These are phyloP conservation scores for Ichneumon xanthorius DNA, from an alignment of 2,888 invertebrate species.

Conservation along the genomic window DNA sequence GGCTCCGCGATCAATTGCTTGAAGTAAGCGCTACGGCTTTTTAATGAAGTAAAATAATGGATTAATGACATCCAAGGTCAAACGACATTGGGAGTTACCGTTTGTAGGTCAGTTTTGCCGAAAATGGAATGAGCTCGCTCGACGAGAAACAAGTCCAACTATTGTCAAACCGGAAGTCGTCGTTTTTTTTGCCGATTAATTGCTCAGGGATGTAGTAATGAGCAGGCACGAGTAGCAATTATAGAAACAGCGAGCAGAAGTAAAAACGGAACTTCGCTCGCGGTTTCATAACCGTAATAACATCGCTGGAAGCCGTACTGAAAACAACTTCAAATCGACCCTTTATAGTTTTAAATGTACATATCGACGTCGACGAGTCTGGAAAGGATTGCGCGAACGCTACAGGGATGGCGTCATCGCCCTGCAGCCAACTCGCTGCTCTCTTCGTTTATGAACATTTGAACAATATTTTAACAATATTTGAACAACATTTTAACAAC, in stretches of 20 bases:
- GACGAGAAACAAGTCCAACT: not conserved
- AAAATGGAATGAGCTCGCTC: not conserved
- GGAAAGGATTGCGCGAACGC: constrained; percentile 50
- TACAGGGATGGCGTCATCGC: constrained; percentile 7
- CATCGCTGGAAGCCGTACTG: too few relatives aligned
- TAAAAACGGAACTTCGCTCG: not conserved
- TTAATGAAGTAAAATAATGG: not conserved
- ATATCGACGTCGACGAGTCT: constrained; percentile 46
- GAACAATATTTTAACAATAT: not conserved
- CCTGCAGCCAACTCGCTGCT: not conserved
- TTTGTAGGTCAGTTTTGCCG: not conserved
- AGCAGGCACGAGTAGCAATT: not conserved
- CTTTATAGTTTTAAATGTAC: constrained; percentile 1
- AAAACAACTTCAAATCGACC: too few relatives aligned
- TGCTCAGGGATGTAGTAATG: not conserved
- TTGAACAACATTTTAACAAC: too few relatives aligned
- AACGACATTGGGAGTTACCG: not conserved
- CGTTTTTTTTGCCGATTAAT: not conserved
- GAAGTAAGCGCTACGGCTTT: constrained; percentile 31
- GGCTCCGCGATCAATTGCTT: constrained; percentile 28
- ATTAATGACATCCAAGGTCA: not conserved
- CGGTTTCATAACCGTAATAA: not conserved
- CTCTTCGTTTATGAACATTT: not conserved
- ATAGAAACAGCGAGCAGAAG: not conserved
- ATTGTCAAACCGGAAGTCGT: not conserved